Percentiles rank a stretch among this genome's conserved stretches.
phyloP scores from a whole-genome alignment of 2,113 vertebrate genomes.

The Propithecus coquereli region DNA sequence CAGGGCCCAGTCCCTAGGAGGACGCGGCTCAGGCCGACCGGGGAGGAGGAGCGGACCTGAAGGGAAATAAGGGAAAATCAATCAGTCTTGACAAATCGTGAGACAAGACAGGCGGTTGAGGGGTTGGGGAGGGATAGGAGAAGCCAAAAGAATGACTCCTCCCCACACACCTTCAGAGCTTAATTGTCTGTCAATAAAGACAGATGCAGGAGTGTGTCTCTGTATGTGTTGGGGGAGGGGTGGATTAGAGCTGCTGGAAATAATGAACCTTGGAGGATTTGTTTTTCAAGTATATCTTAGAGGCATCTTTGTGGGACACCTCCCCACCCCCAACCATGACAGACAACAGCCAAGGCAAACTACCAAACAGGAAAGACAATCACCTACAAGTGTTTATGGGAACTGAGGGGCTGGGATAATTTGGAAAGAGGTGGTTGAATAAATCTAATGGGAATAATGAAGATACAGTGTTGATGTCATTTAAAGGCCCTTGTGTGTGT shows the following conservation, averaged over 20 bases:
- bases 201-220: constrained; percentile 22
- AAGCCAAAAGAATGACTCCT: background rate
- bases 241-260: constrained; percentile 52
- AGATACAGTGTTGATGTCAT: constrained; percentile 2
- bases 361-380: constrained; percentile 71
- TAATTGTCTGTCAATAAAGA: constrained; percentile 29
- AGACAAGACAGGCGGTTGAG: background rate
- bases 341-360: constrained; percentile 69
- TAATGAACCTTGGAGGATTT: constrained; percentile 69
- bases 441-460: constrained; percentile 70
- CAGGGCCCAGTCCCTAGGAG: background rate
- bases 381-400: constrained; percentile 68
- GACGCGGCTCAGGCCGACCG: background rate
- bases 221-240: constrained; percentile 44
- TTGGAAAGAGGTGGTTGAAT: constrained; percentile 40
- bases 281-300: constrained; percentile 65
- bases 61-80: background rate
- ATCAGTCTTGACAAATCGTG: background rate
- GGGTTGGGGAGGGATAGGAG: background rate
- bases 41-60: background rate
- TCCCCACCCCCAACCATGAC: constrained; percentile 59
- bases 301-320: constrained; percentile 74
- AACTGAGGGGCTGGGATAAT: constrained; percentile 21
- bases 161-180: constrained; percentile 9
- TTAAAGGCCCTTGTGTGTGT: background rate